Evolutionary conservation across 2,888 invertebrate species (phyloP).

Genomic region (Itoplectis maculator): DNA sequence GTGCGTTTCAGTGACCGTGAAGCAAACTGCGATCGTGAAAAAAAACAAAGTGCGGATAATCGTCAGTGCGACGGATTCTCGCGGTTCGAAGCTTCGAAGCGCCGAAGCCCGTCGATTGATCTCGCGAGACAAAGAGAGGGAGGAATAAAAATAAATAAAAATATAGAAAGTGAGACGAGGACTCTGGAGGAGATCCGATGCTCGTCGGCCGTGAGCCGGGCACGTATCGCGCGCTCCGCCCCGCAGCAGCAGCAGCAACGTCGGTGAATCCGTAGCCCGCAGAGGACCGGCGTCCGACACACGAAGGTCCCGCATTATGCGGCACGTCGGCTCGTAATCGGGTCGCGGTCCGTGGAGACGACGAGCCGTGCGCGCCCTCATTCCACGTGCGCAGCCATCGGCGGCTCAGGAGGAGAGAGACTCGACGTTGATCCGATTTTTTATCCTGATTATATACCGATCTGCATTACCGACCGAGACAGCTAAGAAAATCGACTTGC

Average conservation of each 20-base stretch:
- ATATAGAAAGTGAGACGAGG: constrained; percentile 22
- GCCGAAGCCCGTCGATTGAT: background rate
- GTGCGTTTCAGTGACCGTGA: background rate
- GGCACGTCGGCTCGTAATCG: constrained; percentile 45
- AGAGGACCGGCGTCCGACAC: too few species aligned
- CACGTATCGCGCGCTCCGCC: constrained; percentile 54
- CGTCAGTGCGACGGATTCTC: background rate
- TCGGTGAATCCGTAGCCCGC: constrained; percentile 59
- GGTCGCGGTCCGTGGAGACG: constrained; percentile 51
- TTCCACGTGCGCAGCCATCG: constrained; percentile 56
- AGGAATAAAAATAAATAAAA: constrained; percentile 9
- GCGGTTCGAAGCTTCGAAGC: background rate
- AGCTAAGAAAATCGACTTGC: too few species aligned
- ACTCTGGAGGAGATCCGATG: constrained; percentile 46
- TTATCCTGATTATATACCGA: too few species aligned
- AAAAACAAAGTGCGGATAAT: background rate
- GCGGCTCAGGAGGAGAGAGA: too few species aligned
- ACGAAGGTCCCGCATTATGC: constrained; percentile 65
- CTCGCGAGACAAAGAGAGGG: background rate
- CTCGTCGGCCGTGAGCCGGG: constrained; percentile 50
- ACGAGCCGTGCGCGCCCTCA: constrained; percentile 24
- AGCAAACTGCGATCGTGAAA: background rate
- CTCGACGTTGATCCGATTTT: too few species aligned
- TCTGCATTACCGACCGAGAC: too few species aligned
- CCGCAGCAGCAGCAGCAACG: constrained; percentile 51